Evolutionary conservation across 2,113 vertebrate species (phyloP), one percentile per base, ranked within the genome.

Genomic region (Alces alces): DNA sequence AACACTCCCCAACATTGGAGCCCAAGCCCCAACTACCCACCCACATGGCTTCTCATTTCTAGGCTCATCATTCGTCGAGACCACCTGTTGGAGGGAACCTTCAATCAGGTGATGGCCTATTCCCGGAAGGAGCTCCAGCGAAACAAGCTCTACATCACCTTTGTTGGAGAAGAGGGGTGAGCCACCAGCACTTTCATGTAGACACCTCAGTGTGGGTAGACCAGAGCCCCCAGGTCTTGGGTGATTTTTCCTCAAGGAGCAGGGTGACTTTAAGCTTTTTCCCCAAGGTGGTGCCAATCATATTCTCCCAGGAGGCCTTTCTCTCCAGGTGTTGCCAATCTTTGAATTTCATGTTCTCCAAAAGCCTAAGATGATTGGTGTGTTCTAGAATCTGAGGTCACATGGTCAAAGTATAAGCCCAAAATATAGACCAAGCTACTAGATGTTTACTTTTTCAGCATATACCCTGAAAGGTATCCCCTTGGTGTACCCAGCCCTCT

Each of bases 31-130:
- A 0, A 0, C 54, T 96, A 3, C 95, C 11, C 0, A 4, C 36
- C 28, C 47, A 12, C 3, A 8, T 57, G 43, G n/a, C 50, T 85
- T 7, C 61, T 58, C 78, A 23, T 84, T 87, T 98, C 83, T 95
- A 99, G 99, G 98, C 98, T 99, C 98, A 99, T 99, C 95, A 99
- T 99, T 98, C 98, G 99, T 73, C 99, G 99, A 95, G 99, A 99
- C 78, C 99, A 99, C 95, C 98, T 99, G 96, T 98, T 99, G 97
- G 99, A 99, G 95, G 99, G 99, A 98, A 99, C 99, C 87, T 99
- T 99, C 95, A 99, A 99, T 98, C 99, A 99, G 98, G 99, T 99
- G 90, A 99, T 99, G 99, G 99, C 99, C 0, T 99, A 99, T 97
- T 99, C 99, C 43, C 99, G 99, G 97, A 99, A 99, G 98, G 99